Evolutionary conservation across 2,797 vertebrate species (phyloP).

Genomic region (Gymnocypris eckloni): DNA sequence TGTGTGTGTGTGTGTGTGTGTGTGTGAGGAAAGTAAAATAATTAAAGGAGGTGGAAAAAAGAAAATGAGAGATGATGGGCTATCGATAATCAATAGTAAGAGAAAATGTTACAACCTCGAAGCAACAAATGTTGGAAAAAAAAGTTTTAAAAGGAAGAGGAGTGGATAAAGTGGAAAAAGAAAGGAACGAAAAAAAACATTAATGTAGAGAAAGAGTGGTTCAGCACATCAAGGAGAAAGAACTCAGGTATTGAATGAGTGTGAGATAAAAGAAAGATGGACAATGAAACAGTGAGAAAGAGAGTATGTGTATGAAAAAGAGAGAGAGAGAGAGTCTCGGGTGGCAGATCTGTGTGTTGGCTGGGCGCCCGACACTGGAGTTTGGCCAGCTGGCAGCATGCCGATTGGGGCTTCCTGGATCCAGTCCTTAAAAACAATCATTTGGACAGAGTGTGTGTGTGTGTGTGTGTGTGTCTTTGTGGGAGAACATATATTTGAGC

Average conservation of each 20-base stretch:
- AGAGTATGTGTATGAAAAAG: slow-evolving; percentile 30
- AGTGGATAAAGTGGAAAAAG: slow-evolving; percentile 11
- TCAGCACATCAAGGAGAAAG: slow-evolving; percentile 34
- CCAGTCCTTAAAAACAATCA: slow-evolving; percentile 83
- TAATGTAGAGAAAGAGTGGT: slow-evolving; percentile 38
- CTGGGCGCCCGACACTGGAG: slow-evolving; percentile 84
- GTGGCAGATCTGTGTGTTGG: slow-evolving; percentile 68
- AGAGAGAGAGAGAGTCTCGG: slow-evolving; percentile 17
- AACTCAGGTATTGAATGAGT: slow-evolving; percentile 37
- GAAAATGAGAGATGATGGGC: not conserved
- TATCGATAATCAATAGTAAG: slow-evolving; percentile 17
- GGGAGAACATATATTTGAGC: slow-evolving; percentile 56
- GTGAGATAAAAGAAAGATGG: slow-evolving; percentile 45
- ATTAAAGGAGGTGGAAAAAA: not conserved
- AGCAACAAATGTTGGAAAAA: not conserved
- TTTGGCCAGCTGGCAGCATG: slow-evolving; percentile 88
- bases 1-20: no score
- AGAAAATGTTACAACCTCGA: slow-evolving; percentile 27
- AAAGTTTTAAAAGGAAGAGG: not conserved
- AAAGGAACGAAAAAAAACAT: not conserved
- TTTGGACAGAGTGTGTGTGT: slow-evolving; percentile 72
- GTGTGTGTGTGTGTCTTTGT: slow-evolving; percentile 48
- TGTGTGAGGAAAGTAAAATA: not conserved
- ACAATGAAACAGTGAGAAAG: slow-evolving; percentile 54
- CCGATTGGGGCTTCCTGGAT: slow-evolving; percentile 82